Evolutionary conservation across 2,113 vertebrate species (phyloP).

Genomic region (Craseonycteris thonglongyai): DNA sequence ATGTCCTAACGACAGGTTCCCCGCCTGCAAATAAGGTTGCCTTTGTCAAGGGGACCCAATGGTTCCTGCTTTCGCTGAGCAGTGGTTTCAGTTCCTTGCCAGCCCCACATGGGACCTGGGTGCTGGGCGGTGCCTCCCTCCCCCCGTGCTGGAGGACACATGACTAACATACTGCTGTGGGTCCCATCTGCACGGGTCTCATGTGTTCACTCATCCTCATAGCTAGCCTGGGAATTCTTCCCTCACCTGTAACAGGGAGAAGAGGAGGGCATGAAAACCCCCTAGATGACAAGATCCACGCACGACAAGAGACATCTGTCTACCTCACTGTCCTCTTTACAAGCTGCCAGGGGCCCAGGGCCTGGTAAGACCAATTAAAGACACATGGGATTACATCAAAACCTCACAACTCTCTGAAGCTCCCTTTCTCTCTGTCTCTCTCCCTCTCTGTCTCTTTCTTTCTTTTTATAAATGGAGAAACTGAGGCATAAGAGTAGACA

Average conservation of each 20-base stretch:
- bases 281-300: not conserved
- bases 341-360: not conserved
- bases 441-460: too few relatives aligned
- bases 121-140: too few relatives aligned
- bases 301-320: not conserved
- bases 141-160: fast-evolving
- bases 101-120: not conserved
- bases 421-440: too few relatives aligned
- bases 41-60: not conserved
- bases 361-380: not conserved
- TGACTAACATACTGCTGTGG: not conserved
- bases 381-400: not conserved
- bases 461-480: not conserved
- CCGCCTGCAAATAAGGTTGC: not conserved
- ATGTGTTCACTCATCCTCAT: not conserved
- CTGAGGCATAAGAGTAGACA: not conserved
- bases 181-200: not conserved
- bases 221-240: not conserved
- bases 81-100: not conserved
- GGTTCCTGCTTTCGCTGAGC: not conserved
- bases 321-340: not conserved
- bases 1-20: not conserved
- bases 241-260: not conserved
- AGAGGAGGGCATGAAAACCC: not conserved
- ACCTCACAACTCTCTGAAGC: not conserved